A percentile compares a stretch with the other conserved stretches of the same genome.
Conservation (phyloP, 2,797 vertebrate genomes). For the Urosaurus nigricauda region DNA sequence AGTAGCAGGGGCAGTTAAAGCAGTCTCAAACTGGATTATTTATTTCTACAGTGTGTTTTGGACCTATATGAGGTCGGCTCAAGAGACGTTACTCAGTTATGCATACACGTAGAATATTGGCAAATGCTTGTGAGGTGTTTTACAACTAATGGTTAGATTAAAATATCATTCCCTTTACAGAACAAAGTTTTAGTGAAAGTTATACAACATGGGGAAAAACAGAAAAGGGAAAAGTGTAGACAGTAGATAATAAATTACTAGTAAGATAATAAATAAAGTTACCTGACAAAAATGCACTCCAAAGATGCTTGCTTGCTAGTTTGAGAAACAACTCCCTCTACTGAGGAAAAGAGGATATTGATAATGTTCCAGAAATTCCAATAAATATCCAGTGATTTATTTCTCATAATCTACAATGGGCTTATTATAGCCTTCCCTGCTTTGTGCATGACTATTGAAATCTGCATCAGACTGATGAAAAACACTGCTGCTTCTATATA, state of each 20-base stretch:
- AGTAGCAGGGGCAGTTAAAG: too few species aligned
- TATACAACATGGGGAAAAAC: conserved; percentile 16
- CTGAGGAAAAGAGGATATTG: conserved; percentile 70
- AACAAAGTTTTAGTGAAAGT: conserved; percentile 51
- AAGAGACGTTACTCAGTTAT: too few species aligned
- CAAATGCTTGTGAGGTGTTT: conserved; percentile 1
- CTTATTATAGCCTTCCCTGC: neutral
- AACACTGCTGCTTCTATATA: neutral
- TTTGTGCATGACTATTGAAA: neutral
- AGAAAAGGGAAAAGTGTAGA: conserved; percentile 61
- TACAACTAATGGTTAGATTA: conserved; percentile 55
- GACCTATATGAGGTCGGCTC: too few species aligned
- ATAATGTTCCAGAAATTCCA: conserved; percentile 27
- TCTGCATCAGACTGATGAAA: neutral
- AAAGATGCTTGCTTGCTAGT: conserved; percentile 68
- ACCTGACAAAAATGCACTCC: conserved; percentile 68
- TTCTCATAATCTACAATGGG: neutral
- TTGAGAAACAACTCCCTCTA: conserved; percentile 78
- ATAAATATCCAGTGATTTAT: conserved; percentile 22
- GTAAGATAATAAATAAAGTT: conserved; percentile 67
- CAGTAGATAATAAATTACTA: conserved; percentile 70
- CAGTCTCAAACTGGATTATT: too few species aligned
- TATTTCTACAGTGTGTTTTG: too few species aligned
- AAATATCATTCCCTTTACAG: conserved; percentile 46
- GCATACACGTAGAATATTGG: too few species aligned